These are phyloP conservation scores for Girardia tigrina DNA, from an alignment of 2,888 invertebrate genomes.

Conservation along the genomic window DNA sequence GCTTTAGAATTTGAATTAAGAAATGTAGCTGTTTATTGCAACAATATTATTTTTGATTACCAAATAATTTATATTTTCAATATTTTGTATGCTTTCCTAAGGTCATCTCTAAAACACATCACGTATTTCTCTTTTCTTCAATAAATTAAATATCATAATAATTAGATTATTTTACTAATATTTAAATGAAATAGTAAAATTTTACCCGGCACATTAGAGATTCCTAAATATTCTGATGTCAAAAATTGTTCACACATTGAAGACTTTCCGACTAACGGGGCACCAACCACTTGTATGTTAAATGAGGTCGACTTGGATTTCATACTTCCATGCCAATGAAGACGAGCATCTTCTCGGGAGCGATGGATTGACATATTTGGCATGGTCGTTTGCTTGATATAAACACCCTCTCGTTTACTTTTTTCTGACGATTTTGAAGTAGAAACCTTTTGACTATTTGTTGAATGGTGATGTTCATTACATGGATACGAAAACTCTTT, in stretches of 20 bases:
- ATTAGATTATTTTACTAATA: no score
- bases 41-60: no score
- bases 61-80: no score
- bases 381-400: conserved; percentile 2
- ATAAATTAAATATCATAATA: no score
- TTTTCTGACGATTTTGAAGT: background rate
- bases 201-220: background rate
- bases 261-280: conserved; percentile 60
- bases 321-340: background rate
- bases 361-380: background rate
- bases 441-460: background rate
- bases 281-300: conserved; percentile 58
- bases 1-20: no score
- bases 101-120: no score
- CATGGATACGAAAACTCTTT: background rate
- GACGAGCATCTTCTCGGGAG: background rate
- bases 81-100: no score
- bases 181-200: no score
- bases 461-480: background rate
- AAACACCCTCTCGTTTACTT: background rate
- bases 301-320: background rate
- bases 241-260: conserved; percentile 60
- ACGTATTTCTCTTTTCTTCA: no score
- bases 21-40: no score
- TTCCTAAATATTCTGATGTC: conserved; percentile 60